Conservation (phyloP, 2,888 invertebrate species). For the Dyspetes luteomarginatus region DNA sequence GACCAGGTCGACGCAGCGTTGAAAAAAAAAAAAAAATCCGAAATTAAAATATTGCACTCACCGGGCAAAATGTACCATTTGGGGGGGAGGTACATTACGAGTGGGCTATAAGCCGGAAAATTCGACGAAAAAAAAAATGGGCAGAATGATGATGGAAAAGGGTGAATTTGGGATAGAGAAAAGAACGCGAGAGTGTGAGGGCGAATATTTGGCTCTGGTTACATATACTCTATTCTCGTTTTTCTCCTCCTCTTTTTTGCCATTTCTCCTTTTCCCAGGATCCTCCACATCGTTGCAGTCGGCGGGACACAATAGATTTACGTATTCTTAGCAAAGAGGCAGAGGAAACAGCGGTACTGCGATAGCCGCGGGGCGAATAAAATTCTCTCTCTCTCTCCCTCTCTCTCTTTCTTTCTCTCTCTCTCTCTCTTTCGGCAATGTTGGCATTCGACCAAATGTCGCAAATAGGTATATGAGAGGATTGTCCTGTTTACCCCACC, state of each 20-base stretch:
- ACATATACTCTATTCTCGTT: slow-evolving; percentile 36
- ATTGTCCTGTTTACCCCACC: background rate
- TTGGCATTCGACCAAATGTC: slow-evolving; percentile 80
- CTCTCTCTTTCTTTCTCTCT: slow-evolving; percentile 39
- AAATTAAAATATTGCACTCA: slow-evolving; percentile 54
- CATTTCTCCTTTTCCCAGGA: slow-evolving; percentile 4
- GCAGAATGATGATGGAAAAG: slow-evolving; percentile 26
- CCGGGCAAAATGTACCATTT: slow-evolving; percentile 23
- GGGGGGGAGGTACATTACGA: slow-evolving; percentile 23
- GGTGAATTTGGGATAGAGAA: slow-evolving; percentile 39
- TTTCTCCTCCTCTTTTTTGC: background rate
- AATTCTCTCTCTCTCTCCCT: slow-evolving; percentile 25
- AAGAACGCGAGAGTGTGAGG: slow-evolving; percentile 25
- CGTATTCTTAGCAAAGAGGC: slow-evolving; percentile 78
- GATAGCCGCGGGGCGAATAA: slow-evolving; percentile 76
- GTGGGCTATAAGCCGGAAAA: slow-evolving; percentile 49
- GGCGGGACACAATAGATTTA: slow-evolving; percentile 80
- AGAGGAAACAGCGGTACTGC: slow-evolving; percentile 76
- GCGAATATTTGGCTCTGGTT: slow-evolving; percentile 58
- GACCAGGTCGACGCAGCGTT: background rate
- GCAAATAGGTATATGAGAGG: slow-evolving; percentile 77
- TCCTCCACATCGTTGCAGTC: slow-evolving; percentile 44
- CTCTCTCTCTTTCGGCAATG: slow-evolving; percentile 72
- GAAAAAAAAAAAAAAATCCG: slow-evolving; percentile 11
- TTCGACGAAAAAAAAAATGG: slow-evolving; percentile 22